Percentiles rank a stretch among this genome's conserved stretches.
Evolutionary conservation across 2,797 vertebrate species (phyloP).

Genomic region (Oryzias dopingdopingensis): DNA sequence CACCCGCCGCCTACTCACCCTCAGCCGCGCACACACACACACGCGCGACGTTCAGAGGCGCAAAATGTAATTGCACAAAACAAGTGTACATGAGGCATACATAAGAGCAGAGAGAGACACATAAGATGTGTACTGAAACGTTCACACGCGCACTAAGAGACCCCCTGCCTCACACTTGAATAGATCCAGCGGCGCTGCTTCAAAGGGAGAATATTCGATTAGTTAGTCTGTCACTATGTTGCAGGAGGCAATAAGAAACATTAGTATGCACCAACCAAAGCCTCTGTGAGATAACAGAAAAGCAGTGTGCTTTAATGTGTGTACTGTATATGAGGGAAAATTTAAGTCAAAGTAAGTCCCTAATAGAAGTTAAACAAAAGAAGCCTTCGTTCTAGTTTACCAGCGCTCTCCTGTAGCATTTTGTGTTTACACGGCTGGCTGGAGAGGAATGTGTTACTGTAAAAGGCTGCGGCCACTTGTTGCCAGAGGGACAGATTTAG

Average conservation of each 20-base stretch:
- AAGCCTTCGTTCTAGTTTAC: no score
- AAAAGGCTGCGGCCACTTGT: conserved; percentile 39
- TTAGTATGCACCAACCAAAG: conserved; percentile 30
- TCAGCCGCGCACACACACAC: conserved; percentile 16
- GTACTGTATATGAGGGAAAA: neutral
- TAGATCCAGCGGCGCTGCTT: conserved; percentile 53
- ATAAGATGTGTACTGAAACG: conserved; percentile 23
- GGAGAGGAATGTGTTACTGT: neutral
- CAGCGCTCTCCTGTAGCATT: no score
- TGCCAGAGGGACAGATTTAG: conserved; percentile 45
- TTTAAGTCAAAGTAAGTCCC: conserved; percentile 9
- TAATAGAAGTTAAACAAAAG: neutral
- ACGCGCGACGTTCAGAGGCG: conserved; percentile 14
- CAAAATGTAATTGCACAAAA: conserved; percentile 57
- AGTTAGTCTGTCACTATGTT: conserved; percentile 56
- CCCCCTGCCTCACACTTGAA: conserved; percentile 54
- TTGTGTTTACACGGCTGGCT: no score
- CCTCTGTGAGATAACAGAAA: conserved; percentile 32
- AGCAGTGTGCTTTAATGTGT: conserved; percentile 8
- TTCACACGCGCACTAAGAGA: conserved; percentile 14
- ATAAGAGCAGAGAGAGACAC: conserved; percentile 40
- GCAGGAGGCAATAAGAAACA: conserved; percentile 33
- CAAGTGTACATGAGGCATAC: conserved; percentile 50
- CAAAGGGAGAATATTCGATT: conserved; percentile 68
- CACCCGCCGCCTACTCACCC: conserved; percentile 50